A percentile compares a stretch with the other conserved stretches of the same genome.
phyloP scores from a whole-genome alignment of 2,113 vertebrate genomes.

The Haemorhous mexicanus region DNA sequence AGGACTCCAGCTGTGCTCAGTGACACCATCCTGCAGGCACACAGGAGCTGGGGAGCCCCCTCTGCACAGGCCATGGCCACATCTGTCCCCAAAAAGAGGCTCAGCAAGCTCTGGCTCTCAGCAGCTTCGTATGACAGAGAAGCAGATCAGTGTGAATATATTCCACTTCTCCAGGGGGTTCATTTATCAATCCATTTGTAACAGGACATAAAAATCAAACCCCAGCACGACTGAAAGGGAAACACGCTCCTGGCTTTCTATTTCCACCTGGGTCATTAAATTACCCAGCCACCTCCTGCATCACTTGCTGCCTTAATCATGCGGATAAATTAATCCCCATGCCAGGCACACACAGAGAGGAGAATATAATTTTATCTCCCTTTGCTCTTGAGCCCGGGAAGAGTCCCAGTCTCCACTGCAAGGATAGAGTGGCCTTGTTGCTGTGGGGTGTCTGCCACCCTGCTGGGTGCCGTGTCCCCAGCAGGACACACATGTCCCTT shows the following conservation, averaged over 20 bases:
- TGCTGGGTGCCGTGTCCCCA: fast-evolving
- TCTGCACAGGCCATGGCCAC: neutral
- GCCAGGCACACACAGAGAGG: neutral
- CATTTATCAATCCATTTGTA: neutral
- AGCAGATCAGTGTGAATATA: neutral
- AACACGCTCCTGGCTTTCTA: fast-evolving
- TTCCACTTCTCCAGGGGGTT: neutral
- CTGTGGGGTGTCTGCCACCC: fast-evolving
- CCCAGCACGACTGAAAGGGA: neutral
- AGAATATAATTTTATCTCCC: neutral
- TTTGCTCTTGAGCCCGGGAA: neutral
- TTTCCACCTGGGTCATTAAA: neutral
- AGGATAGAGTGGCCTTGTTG: neutral
- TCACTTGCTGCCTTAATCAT: neutral
- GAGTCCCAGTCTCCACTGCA: too few species aligned
- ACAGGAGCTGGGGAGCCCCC: neutral
- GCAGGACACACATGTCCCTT: neutral
- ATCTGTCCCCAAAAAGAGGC: neutral
- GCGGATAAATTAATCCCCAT: neutral
- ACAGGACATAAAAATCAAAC: neutral
- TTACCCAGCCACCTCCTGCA: neutral
- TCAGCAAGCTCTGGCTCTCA: neutral
- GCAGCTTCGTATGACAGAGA: neutral
- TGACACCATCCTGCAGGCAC: neutral
- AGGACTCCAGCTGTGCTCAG: fast-evolving